phyloP scores from a whole-genome alignment of 2,888 invertebrate species.

The Microctonus aethiopoides region DNA sequence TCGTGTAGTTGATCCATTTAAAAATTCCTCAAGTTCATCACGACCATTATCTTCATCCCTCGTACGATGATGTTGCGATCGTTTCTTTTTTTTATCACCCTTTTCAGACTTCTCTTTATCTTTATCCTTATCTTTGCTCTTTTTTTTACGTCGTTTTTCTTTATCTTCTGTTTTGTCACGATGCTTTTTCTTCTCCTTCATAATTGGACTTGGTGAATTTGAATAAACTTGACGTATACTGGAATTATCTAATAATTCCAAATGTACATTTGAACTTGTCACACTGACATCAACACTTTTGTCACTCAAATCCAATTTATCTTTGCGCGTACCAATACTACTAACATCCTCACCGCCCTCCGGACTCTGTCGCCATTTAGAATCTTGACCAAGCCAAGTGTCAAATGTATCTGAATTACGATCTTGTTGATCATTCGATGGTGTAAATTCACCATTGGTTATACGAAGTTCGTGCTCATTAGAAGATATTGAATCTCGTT shows the following conservation, averaged over 20 bases:
- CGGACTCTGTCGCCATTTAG: conserved; percentile 79
- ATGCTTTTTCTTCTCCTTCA: conserved; percentile 64
- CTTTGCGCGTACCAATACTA: conserved; percentile 68
- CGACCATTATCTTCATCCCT: conserved; percentile 66
- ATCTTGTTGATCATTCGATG: conserved; percentile 48
- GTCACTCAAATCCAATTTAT: conserved; percentile 63
- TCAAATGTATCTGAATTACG: conserved; percentile 67
- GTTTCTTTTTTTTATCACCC: conserved; percentile 66
- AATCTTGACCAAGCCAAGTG: conserved; percentile 75
- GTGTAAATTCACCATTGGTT: conserved; percentile 29
- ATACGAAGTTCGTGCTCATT: conserved; percentile 61
- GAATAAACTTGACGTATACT: conserved; percentile 61
- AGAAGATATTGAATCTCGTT: conserved; percentile 60
- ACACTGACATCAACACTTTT: conserved; percentile 67
- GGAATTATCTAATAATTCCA: conserved; percentile 66
- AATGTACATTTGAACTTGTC: conserved; percentile 70
- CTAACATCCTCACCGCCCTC: conserved; percentile 76
- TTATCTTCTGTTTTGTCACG: conserved; percentile 68
- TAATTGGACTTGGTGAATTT: conserved; percentile 60
- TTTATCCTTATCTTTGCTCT: conserved; percentile 64
- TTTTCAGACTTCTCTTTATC: conserved; percentile 70
- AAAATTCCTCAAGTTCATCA: conserved; percentile 74
- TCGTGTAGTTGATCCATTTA: conserved; percentile 71
- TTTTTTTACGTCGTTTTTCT: conserved; percentile 71
- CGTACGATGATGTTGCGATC: conserved; percentile 62